These are phyloP conservation scores for Lasius fuliginosus DNA, from an alignment of 2,888 invertebrate genomes.

Conservation along the genomic window DNA sequence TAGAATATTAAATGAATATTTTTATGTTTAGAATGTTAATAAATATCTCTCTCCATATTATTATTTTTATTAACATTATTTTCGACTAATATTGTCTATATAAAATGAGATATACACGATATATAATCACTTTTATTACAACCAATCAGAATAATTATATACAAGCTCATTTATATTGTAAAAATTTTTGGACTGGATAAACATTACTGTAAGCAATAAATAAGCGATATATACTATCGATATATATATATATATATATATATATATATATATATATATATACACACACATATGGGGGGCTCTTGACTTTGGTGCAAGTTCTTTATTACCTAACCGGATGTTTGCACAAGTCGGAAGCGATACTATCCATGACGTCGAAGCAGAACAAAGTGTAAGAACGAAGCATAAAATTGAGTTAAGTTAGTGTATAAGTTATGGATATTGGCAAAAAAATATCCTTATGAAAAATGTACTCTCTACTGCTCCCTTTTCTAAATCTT, in stretches of 20 bases:
- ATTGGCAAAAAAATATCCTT: constrained; percentile 24
- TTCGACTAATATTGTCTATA: not conserved
- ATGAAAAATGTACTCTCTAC: not conserved
- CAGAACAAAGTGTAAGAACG: constrained; percentile 35
- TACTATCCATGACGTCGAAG: constrained; percentile 42
- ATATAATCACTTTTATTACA: not conserved
- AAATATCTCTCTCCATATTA: not conserved
- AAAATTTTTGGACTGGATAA: not conserved
- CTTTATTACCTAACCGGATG: constrained; percentile 55
- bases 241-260: not conserved
- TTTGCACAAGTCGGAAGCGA: constrained; percentile 48
- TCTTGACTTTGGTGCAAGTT: constrained; percentile 46
- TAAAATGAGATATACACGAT: not conserved
- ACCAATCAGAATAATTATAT: not conserved
- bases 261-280: not conserved
- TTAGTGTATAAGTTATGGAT: constrained; percentile 49
- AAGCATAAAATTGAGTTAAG: constrained; percentile 49
- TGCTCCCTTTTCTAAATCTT: constrained; percentile 20
- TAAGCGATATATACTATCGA: not conserved
- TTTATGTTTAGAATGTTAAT: not conserved
- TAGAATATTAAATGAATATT: constrained; percentile 7
- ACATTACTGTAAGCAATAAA: constrained; percentile 20
- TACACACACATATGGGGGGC: too few relatives aligned
- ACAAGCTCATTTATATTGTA: not conserved
- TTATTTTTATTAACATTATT: constrained; percentile 4